phyloP scores from a whole-genome alignment of 2,113 vertebrate genomes.

The Cyprinodon tularosa region DNA sequence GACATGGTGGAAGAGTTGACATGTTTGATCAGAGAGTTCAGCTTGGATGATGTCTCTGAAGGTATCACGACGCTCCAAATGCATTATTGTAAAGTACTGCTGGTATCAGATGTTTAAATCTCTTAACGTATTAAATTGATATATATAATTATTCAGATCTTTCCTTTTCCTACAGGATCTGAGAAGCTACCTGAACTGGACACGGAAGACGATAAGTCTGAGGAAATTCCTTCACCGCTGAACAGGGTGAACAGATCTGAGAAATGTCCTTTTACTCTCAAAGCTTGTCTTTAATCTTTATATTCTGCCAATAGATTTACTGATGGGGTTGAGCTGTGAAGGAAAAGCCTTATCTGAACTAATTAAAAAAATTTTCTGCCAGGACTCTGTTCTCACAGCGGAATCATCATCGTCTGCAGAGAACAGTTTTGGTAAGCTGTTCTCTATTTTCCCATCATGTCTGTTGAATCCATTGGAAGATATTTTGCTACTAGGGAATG shows the following conservation, averaged over 20 bases:
- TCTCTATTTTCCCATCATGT: background rate
- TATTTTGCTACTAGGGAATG: too few relatives aligned
- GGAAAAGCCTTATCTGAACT: background rate
- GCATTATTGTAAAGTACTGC: too few relatives aligned
- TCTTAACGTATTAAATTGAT: background rate
- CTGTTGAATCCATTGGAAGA: too few relatives aligned
- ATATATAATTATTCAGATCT: background rate
- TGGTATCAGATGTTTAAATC: background rate
- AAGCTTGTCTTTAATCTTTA: background rate
- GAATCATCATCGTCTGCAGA: background rate
- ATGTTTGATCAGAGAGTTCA: constrained; percentile 20
- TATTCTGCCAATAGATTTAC: too few relatives aligned
- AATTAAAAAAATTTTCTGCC: background rate
- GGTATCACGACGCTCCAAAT: constrained; percentile 17
- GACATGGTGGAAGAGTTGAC: constrained; percentile 32
- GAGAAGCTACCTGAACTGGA: constrained; percentile 1
- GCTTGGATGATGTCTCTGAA: constrained; percentile 17
- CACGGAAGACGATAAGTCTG: constrained; percentile 12
- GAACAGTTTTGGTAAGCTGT: constrained; percentile 52
- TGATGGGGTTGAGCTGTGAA: too few relatives aligned
- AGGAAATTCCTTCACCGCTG: background rate
- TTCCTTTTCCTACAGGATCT: constrained; percentile 9
- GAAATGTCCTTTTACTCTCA: background rate
- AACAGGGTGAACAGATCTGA: constrained; percentile 20
- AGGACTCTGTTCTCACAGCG: constrained; percentile 5